Evolutionary conservation across 2,113 vertebrate genomes (phyloP), one percentile per base, ranked within the genome.

Genomic region (Mesitornis unicolor): DNA sequence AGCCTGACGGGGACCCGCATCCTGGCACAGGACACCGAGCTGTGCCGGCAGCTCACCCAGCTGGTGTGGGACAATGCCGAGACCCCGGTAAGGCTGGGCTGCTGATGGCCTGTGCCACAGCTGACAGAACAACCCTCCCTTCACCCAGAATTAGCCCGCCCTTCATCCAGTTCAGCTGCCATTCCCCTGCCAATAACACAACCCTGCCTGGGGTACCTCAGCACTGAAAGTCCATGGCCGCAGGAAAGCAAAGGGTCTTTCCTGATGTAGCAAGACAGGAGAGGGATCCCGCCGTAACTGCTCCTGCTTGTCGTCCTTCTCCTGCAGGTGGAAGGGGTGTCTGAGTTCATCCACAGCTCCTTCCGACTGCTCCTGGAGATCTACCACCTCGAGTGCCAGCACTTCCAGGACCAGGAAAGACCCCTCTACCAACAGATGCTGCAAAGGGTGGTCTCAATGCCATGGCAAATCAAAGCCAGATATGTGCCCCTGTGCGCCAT

Each of bases 61-160:
- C 95, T 99, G 25, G 84, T 98, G 73, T 99, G 99, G 99, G 98
- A 97, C 97, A 98, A 97, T 4, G 98, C 98, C 11, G 99, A 99
- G 95, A 98, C 98, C 40, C 98, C 96, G 20, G 99, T 99, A 97
- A 98, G 67, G 48, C 56, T 13, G 19, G 1, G 0, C 10, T 35
- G 26, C 26, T 1, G 1, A 26, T 20, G 29, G 19, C 31, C 67
- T 0, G 0, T 26, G 6, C 31, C 8, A 12, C 5, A 0, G 28
- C 47, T n/a, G n/a, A n/a, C n/a, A n/a, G n/a, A n/a, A n/a, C n/a
- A n/a, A n/a, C n/a, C n/a, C n/a, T n/a, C n/a, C n/a, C n/a, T n/a
- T n/a, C 61, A 85, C 13, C 45, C 29, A 60, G 47, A 59, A 90
- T 12, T 31, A 83, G 56, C 36, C 50, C 47, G 70, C 35, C 24